Evolutionary conservation across 2,797 vertebrate genomes (phyloP), one percentile per base, ranked within the genome.

Genomic region (Mormyrus proboscirostris): DNA sequence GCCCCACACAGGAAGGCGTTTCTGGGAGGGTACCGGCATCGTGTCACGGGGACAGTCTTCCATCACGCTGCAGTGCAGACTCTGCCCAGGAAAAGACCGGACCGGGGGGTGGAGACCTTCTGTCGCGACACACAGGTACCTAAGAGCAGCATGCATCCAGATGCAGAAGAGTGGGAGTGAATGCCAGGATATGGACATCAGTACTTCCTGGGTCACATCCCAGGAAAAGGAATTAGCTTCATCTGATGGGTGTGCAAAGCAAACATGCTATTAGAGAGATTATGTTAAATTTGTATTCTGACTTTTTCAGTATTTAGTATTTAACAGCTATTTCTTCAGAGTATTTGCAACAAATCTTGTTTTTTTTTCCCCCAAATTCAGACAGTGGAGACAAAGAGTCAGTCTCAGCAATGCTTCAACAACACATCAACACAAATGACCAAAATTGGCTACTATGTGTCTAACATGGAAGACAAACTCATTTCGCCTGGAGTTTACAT

Each of bases 1-100:
- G 91, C 94, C 89, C 93, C 92, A 44, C 96, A 93, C 90, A 92
- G 91, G 86, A 99, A 98, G 89, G 93, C 95, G 4, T 98, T 97
- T 94, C 93, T 99, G 91, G 98, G 98, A 41, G 98, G 98, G 91
- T 99, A 96, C 96, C 96, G 95, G 88, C 96, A 98, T 91, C 93
- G 90, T 33, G 14, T 94, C 92, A 97, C 97, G 2, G 96, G 96
- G 88, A 83, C 59, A 1, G 96, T 97, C 94, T 98, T 95, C 92
- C 97, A 99, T 91, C 96, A 99, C 85, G 97, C 97, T 47, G 95
- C 96, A 51, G 95, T 96, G 76, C 98, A 99, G 95, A 99, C 98
- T 0, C 50, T 93, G 86, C 94, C 95, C 55, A 97, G 93, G 93
- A 97, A 92, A 90, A 93, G 90, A 90, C 91, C 92, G 0, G 93